Evolutionary conservation across 2,113 vertebrate species (phyloP).

Genomic region (Melanerpes aurifrons): DNA sequence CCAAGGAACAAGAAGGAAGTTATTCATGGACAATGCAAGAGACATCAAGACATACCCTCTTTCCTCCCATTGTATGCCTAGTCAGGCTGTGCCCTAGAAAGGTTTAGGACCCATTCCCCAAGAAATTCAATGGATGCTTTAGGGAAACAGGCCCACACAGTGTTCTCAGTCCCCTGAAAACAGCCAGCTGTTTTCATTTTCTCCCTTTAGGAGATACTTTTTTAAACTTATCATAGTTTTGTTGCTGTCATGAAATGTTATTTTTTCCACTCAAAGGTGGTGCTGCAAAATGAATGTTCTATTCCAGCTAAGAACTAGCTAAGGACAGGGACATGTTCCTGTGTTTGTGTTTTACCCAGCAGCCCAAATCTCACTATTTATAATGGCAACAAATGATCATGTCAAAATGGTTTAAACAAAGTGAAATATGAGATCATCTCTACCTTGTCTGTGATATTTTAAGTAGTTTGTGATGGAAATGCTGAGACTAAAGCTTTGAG

Average conservation of each 20-base stretch:
- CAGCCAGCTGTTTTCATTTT: neutral
- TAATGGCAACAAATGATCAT: constrained; percentile 39
- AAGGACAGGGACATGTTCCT: neutral
- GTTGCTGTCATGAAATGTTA: neutral
- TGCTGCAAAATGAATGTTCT: neutral
- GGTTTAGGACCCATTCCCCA: neutral
- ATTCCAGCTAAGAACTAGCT: neutral
- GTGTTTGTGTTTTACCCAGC: constrained; percentile 19
- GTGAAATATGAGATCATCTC: constrained; percentile 15
- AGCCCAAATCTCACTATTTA: constrained; percentile 33
- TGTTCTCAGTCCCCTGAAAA: neutral
- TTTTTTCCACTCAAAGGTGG: neutral
- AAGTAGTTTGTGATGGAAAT: constrained; percentile 21
- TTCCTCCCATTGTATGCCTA: rapidly evolving
- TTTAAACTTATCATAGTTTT: neutral
- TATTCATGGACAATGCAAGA: neutral
- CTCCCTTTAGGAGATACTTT: neutral
- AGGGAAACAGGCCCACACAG: neutral
- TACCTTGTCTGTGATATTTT: constrained; percentile 20
- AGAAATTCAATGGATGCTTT: neutral
- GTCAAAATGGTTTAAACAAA: constrained; percentile 49
- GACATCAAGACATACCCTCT: neutral
- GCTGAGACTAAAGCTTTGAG: neutral
- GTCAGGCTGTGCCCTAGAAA: neutral
- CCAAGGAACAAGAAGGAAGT: neutral